These are phyloP conservation scores for Ondatra zibethicus DNA, from an alignment of 2,113 vertebrate species.

Conservation along the genomic window DNA sequence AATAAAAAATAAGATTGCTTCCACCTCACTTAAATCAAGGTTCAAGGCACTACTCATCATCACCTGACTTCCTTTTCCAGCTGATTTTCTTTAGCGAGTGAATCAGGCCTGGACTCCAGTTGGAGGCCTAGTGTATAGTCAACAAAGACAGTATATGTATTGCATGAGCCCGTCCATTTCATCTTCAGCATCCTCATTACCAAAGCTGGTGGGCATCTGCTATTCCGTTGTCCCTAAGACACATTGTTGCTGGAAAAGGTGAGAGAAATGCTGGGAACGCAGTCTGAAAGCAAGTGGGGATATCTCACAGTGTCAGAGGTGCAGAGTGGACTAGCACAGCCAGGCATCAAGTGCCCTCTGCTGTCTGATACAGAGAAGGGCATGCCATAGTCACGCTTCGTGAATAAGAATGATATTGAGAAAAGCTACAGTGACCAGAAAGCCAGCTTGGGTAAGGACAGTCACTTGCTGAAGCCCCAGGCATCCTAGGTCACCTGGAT, in stretches of 20 bases:
- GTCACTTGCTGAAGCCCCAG: rapidly evolving
- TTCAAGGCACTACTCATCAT: rapidly evolving
- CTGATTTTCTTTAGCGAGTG: neutral
- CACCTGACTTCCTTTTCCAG: neutral
- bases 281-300: neutral
- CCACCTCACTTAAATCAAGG: neutral
- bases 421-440: neutral
- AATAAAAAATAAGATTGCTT: neutral
- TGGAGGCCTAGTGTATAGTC: neutral
- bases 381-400: neutral
- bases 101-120: neutral
- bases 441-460: neutral
- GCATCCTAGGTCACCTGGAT: neutral
- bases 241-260: neutral
- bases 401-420: neutral
- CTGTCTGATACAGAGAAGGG: conserved; percentile 55
- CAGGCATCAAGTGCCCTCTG: conserved; percentile 72
- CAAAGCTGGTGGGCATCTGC: neutral
- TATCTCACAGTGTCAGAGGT: neutral
- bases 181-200: neutral
- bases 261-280: neutral
- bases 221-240: neutral
- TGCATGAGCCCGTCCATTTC: neutral
- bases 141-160: too few relatives aligned
- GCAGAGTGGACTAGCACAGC: neutral